A percentile compares a stretch with the other conserved stretches of the same genome.
These are phyloP conservation scores for Ennomos erosarius DNA, from an alignment of 2,888 invertebrate genomes.

Conservation along the genomic window DNA sequence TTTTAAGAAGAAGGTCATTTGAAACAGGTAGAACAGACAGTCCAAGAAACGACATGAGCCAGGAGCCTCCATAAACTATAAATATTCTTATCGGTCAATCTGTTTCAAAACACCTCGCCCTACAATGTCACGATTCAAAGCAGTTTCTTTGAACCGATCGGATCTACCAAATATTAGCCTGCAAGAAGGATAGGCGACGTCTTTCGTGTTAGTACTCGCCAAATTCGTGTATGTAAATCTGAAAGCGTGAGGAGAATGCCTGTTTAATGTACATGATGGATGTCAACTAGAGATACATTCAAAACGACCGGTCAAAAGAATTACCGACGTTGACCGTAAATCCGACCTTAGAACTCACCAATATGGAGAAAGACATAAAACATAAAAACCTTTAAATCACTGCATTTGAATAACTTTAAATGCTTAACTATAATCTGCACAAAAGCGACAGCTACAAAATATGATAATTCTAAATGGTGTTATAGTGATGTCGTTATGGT, in stretches of 20 bases:
- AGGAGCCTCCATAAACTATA: not conserved
- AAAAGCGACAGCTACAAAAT: too few species aligned
- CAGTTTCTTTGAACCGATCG: slow-evolving; percentile 37
- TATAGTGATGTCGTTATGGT: too few species aligned
- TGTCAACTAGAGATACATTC: slow-evolving; percentile 23
- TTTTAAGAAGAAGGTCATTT: too few species aligned
- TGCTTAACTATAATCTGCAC: not conserved
- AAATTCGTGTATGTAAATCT: slow-evolving; percentile 40
- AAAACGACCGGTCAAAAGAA: slow-evolving; percentile 24
- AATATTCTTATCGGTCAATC: slow-evolving; percentile 17
- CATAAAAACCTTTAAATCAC: slow-evolving; percentile 13
- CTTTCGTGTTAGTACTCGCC: slow-evolving; percentile 31
- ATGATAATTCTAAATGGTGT: too few species aligned
- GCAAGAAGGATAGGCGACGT: slow-evolving; percentile 17
- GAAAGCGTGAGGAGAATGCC: slow-evolving; percentile 38
- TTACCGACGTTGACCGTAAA: slow-evolving; percentile 22
- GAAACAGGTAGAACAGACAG: too few species aligned
- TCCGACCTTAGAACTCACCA: slow-evolving; percentile 1
- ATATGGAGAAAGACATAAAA: slow-evolving; percentile 15
- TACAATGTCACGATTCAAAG: slow-evolving; percentile 34
- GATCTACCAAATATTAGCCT: slow-evolving; percentile 28
- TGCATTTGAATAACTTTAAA: slow-evolving; percentile 17
- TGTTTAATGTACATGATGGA: slow-evolving; percentile 36
- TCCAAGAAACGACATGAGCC: too few species aligned
- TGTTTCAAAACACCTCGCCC: slow-evolving; percentile 21